These are phyloP conservation scores for Maconellicoccus hirsutus DNA, from an alignment of 1,140 invertebrate genomes.

Conservation along the genomic window DNA sequence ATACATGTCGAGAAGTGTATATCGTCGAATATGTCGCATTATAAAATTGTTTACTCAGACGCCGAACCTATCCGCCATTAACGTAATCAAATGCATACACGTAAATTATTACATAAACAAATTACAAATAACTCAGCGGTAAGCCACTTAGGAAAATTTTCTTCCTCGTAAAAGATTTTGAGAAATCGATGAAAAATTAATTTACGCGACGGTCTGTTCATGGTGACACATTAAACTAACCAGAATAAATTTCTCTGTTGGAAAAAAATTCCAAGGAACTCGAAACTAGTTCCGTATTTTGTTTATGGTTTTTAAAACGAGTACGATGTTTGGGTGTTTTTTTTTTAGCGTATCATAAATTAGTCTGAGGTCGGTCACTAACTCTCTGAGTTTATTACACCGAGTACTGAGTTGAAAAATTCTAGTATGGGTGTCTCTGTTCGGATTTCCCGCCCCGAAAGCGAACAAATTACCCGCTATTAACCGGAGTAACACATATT, in stretches of 20 bases:
- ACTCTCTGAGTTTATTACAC: too few species aligned
- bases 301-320: background rate
- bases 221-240: background rate
- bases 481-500: too few species aligned
- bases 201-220: background rate
- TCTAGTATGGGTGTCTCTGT: too few species aligned
- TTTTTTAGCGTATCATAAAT: background rate
- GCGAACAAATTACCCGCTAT: too few species aligned
- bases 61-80: too few species aligned
- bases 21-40: too few species aligned
- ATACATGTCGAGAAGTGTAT: too few species aligned
- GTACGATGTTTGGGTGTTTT: background rate
- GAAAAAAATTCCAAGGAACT: background rate
- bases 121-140: background rate
- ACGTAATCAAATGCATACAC: too few species aligned
- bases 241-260: background rate
- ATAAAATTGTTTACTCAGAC: too few species aligned
- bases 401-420: too few species aligned
- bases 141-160: background rate
- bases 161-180: background rate
- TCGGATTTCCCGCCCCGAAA: too few species aligned
- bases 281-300: background rate
- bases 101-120: background rate
- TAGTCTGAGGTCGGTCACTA: background rate
- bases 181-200: background rate